phyloP scores from a whole-genome alignment of 2,113 vertebrate species.

The Phocoena sinus region DNA sequence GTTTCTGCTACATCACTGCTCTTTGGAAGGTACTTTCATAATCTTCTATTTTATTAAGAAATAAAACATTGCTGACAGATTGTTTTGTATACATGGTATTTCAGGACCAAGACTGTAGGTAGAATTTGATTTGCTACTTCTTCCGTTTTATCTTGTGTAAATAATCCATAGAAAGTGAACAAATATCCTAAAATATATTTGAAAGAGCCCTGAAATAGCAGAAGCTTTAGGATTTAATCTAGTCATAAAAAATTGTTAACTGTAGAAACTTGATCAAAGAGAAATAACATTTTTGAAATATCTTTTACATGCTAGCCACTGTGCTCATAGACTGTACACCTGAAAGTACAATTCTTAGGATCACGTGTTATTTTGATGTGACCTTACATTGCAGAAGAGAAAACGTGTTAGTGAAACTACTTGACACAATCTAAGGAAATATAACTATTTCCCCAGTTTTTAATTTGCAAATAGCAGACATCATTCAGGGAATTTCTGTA shows the following conservation, averaged over 20 bases:
- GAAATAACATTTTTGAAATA: background rate
- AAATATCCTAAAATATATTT: background rate
- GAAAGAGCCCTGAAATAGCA: background rate
- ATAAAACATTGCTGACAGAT: background rate
- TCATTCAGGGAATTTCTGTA: background rate
- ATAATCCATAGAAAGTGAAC: conserved; percentile 12
- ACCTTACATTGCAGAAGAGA: background rate
- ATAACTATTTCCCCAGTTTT: background rate
- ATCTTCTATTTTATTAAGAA: background rate
- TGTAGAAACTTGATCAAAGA: background rate
- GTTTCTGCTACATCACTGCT: background rate
- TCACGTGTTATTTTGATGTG: background rate
- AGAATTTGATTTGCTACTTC: background rate
- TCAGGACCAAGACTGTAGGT: background rate
- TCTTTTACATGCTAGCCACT: background rate
- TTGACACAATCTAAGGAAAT: background rate
- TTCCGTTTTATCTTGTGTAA: background rate
- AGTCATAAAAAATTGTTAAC: background rate
- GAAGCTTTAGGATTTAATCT: background rate
- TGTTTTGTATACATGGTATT: background rate
- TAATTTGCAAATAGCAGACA: background rate
- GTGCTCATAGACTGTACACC: background rate
- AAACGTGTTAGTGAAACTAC: background rate
- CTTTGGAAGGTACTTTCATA: background rate
- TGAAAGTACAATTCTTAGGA: background rate